phyloP scores from a whole-genome alignment of 2,888 invertebrate genomes.

The Dimorphilus gyrociliatus region DNA sequence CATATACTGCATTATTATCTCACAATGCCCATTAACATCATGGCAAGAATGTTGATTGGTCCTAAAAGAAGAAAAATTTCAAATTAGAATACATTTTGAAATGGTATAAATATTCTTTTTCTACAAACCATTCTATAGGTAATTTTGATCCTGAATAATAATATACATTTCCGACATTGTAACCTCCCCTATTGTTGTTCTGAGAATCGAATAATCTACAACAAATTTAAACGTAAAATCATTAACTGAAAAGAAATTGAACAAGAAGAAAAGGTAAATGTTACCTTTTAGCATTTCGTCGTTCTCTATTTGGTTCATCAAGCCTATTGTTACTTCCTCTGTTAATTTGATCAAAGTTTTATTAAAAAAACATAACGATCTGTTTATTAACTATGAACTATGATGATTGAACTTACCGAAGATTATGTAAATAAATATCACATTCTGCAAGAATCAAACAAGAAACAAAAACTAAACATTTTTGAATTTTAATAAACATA shows the following conservation, averaged over 20 bases:
- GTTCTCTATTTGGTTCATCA: constrained; percentile 21
- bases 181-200: constrained; percentile 36
- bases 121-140: constrained; percentile 30
- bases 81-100: no score
- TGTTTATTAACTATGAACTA: not conserved
- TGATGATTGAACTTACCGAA: constrained; percentile 15
- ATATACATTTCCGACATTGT: constrained; percentile 32
- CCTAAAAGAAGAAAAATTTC: constrained; percentile 15
- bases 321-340: constrained; percentile 34
- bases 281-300: constrained; percentile 31
- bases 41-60: constrained; percentile 36
- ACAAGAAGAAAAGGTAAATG: no score
- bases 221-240: constrained; percentile 6
- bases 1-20: constrained; percentile 35
- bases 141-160: constrained; percentile 30
- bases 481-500: no score
- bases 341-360: no score
- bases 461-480: not conserved
- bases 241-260: not conserved
- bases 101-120: no score
- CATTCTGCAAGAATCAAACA: constrained; percentile 4
- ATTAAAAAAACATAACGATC: no score
- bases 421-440: constrained; percentile 27
- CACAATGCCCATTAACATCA: constrained; percentile 28
- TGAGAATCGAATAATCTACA: constrained; percentile 36